phyloP scores from a whole-genome alignment of 2,888 invertebrate genomes.

The Lampropteryx suffumata region DNA sequence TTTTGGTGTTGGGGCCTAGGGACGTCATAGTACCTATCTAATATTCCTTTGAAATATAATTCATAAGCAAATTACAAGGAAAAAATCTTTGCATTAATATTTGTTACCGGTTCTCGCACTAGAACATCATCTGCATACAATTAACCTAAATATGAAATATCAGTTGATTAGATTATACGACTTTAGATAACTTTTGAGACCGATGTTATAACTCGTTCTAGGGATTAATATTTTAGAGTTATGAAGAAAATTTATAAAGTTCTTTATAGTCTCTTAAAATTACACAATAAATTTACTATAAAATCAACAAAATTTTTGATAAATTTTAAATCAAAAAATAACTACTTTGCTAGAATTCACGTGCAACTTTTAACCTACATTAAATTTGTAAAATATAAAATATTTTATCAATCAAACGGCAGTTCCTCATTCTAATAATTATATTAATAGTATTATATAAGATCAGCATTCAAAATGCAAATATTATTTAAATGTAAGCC shows the following conservation, averaged over 20 bases:
- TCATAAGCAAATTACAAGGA: slow-evolving; percentile 26
- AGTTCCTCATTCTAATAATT: no score
- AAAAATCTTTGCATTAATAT: no score
- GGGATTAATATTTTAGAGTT: not conserved
- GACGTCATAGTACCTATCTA: slow-evolving; percentile 57
- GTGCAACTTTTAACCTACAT: no score
- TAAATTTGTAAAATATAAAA: no score
- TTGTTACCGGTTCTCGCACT: not conserved
- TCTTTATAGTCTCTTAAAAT: no score
- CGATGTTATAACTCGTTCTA: slow-evolving; percentile 14
- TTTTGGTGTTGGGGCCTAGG: slow-evolving; percentile 57
- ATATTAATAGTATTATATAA: no score
- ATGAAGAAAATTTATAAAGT: not conserved
- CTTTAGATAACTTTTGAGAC: slow-evolving; percentile 6
- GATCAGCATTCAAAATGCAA: no score
- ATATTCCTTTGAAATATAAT: slow-evolving; percentile 33
- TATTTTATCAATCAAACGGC: no score
- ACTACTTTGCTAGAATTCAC: no score
- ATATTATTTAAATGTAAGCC: slow-evolving; percentile 6
- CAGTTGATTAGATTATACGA: slow-evolving; percentile 13
- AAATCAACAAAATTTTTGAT: no score
- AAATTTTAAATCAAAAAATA: no score
- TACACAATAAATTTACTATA: no score
- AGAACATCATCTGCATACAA: slow-evolving; percentile 16
- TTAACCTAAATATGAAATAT: slow-evolving; percentile 20